These are phyloP conservation scores for Pollenia amentaria DNA, from an alignment of 2,888 invertebrate species.

Conservation along the genomic window DNA sequence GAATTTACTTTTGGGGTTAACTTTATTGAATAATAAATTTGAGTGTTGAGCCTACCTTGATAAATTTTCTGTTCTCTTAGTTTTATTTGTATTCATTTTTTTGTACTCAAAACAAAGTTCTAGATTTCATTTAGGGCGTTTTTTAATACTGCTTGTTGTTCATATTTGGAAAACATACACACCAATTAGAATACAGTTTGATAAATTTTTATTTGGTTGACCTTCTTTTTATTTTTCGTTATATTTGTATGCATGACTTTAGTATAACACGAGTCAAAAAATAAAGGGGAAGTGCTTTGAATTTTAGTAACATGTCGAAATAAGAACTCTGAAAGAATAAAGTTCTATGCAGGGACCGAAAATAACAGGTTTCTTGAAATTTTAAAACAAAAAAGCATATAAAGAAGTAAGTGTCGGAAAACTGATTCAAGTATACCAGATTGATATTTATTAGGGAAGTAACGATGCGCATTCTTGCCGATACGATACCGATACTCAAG, in stretches of 20 bases:
- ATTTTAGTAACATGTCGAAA: conserved; percentile 42
- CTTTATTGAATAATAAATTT: conserved; percentile 33
- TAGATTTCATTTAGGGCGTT: conserved; percentile 55
- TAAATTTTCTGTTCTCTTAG: conserved; percentile 53
- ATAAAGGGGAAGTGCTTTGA: background rate
- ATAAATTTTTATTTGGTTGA: conserved; percentile 63
- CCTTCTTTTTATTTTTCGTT: conserved; percentile 62
- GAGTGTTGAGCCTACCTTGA: conserved; percentile 58
- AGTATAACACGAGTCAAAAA: background rate
- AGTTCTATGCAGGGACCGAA: background rate
- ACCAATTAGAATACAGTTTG: conserved; percentile 46
- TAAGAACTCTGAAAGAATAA: conserved; percentile 19
- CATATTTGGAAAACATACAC: conserved; percentile 21
- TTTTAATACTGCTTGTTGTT: conserved; percentile 11
- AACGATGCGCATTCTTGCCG: too few species aligned
- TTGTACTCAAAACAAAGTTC: conserved; percentile 51
- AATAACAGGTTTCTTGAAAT: too few species aligned
- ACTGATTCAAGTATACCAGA: too few species aligned
- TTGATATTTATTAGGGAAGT: too few species aligned
- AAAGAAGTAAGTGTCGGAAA: too few species aligned
- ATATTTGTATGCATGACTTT: conserved; percentile 17
- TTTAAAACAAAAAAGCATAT: too few species aligned
- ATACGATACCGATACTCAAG: too few species aligned
- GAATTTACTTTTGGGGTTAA: conserved; percentile 23
- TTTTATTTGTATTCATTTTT: conserved; percentile 29